phyloP scores from a whole-genome alignment of 2,888 invertebrate species.

The Nephrocerus scutellatus region DNA sequence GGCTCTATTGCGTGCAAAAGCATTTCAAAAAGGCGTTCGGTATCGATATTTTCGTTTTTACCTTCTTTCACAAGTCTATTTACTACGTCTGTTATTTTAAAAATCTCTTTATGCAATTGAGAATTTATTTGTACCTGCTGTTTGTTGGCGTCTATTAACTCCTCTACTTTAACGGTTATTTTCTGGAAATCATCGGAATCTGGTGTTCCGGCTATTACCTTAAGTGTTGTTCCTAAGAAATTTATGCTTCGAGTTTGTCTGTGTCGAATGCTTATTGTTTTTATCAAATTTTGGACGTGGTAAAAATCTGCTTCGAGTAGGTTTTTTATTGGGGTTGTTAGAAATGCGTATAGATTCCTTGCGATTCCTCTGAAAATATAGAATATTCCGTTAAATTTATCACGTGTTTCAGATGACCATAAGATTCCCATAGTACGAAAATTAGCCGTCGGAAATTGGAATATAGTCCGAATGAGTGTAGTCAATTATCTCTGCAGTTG shows the following conservation, averaged over 20 bases:
- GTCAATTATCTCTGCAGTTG: constrained; percentile 7
- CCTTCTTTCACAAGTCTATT: constrained; percentile 5
- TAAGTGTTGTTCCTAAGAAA: constrained; percentile 5
- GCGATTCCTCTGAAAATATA: no score
- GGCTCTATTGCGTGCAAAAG: constrained; percentile 10
- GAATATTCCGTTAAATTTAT: no score
- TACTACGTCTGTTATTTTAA: constrained; percentile 6
- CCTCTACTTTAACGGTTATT: constrained; percentile 4
- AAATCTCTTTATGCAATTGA: constrained; percentile 3
- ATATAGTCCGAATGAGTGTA: constrained; percentile 7
- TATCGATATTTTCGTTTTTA: constrained; percentile 6
- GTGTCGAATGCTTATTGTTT: constrained; percentile 3
- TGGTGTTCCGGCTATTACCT: constrained; percentile 8
- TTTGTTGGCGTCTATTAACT: constrained; percentile 5
- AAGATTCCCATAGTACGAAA: constrained; percentile 4
- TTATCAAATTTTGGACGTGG: constrained; percentile 4
- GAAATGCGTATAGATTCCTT: constrained; percentile 1
- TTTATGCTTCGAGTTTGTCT: constrained; percentile 5
- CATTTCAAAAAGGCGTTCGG: constrained; percentile 4
- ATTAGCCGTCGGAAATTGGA: constrained; percentile 2
- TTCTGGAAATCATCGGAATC: constrained; percentile 8
- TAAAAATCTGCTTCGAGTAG: constrained; percentile 6
- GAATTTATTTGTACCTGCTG: constrained; percentile 7
- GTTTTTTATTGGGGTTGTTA: constrained; percentile 5
- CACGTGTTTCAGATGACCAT: constrained; percentile 1